Evolutionary conservation across 2,888 invertebrate species (phyloP).

Genomic region (Fragum sueziense): DNA sequence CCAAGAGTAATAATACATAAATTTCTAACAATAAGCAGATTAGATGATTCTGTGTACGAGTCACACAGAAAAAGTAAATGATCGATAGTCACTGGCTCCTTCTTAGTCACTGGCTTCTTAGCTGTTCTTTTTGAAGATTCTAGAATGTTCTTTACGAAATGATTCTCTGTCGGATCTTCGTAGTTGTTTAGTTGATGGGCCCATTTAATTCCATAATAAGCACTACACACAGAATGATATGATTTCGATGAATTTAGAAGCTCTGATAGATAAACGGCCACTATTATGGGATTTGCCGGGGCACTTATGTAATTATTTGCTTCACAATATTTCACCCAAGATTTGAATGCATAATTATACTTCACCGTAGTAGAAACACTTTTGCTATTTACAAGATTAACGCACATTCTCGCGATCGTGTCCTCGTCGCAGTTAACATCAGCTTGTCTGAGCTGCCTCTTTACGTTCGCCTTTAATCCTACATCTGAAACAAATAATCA

Average conservation of each 20-base stretch:
- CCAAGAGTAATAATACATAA: constrained; percentile 23
- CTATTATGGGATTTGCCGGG: constrained; percentile 42
- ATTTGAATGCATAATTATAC: constrained; percentile 37
- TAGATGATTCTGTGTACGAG: constrained; percentile 9
- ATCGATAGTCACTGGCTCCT: constrained; percentile 44
- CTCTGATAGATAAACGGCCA: constrained; percentile 43
- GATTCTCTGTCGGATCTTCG: constrained; percentile 48
- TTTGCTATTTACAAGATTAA: not conserved
- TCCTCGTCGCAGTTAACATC: not conserved
- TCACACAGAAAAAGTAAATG: constrained; percentile 33
- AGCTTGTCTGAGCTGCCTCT: not conserved
- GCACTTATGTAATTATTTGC: constrained; percentile 21
- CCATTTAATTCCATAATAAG: constrained; percentile 45
- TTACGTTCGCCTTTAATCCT: not conserved
- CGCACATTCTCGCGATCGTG: not conserved
- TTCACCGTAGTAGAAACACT: constrained; percentile 37
- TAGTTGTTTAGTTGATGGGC: constrained; percentile 29
- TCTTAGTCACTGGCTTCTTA: constrained; percentile 35
- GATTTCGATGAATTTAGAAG: constrained; percentile 28
- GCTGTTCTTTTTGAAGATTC: constrained; percentile 41
- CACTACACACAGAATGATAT: constrained; percentile 19
- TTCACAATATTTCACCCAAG: constrained; percentile 32
- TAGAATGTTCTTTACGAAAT: constrained; percentile 47
- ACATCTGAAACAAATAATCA: constrained; percentile 15
- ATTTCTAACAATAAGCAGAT: constrained; percentile 39